These are phyloP conservation scores for Chaenodraco wilsoni DNA, from an alignment of 2,797 vertebrate genomes.

Conservation along the genomic window DNA sequence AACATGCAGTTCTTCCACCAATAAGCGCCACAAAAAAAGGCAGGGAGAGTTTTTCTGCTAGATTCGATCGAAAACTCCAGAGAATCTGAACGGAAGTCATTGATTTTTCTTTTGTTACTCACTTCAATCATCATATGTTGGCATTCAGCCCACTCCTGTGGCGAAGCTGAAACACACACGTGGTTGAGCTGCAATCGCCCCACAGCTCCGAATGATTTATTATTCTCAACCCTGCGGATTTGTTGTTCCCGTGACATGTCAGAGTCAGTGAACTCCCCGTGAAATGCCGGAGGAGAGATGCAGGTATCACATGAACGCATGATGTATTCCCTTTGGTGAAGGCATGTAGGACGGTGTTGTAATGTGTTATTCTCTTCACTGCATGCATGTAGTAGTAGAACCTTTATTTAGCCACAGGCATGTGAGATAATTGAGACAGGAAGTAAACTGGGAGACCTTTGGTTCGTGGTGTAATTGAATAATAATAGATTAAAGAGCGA, in stretches of 20 bases:
- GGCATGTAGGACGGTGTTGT: too few relatives aligned
- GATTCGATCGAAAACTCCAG: constrained; percentile 4
- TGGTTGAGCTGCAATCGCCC: background rate
- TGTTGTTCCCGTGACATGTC: constrained; percentile 10
- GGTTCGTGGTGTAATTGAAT: too few relatives aligned
- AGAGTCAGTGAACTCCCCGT: constrained; percentile 48
- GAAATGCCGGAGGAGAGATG: constrained; percentile 28
- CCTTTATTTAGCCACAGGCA: constrained; percentile 13
- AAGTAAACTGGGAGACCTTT: too few relatives aligned
- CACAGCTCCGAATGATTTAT: constrained; percentile 18
- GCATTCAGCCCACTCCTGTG: background rate
- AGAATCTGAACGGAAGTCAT: constrained; percentile 10
- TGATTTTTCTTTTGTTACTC: constrained; percentile 23
- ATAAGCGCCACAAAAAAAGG: background rate
- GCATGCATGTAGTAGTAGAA: background rate
- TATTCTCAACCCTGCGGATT: constrained; percentile 8
- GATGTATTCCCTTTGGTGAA: constrained; percentile 13
- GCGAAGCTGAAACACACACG: constrained; percentile 5
- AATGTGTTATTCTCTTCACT: background rate
- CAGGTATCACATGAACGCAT: background rate
- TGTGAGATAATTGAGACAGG: too few relatives aligned
- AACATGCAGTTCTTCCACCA: too few relatives aligned
- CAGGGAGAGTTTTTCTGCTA: background rate
- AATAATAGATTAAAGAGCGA: background rate
- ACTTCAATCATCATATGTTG: constrained; percentile 27